These are phyloP conservation scores for Gambusia holbrooki DNA, from an alignment of 2,113 vertebrate genomes.

Conservation along the genomic window DNA sequence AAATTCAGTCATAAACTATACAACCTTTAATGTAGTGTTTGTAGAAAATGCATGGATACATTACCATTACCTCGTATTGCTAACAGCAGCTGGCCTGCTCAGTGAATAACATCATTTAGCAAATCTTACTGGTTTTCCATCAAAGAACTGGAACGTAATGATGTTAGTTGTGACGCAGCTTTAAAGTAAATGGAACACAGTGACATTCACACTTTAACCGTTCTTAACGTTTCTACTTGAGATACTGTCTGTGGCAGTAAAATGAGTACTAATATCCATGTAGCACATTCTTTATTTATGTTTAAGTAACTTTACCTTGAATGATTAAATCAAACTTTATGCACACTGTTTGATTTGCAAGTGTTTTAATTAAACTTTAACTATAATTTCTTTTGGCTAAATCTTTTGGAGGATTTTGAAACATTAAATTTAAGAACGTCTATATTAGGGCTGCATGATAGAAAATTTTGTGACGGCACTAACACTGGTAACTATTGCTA, in stretches of 20 bases:
- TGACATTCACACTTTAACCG: not conserved
- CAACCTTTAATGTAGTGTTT: not conserved
- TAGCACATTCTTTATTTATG: too few relatives aligned
- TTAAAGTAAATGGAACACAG: not conserved
- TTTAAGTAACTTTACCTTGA: not conserved
- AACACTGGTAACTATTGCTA: too few relatives aligned
- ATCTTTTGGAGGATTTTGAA: not conserved
- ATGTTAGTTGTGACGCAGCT: too few relatives aligned
- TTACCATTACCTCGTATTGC: too few relatives aligned
- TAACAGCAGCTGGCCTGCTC: too few relatives aligned
- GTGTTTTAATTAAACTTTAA: not conserved
- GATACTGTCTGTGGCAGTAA: too few relatives aligned
- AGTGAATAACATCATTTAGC: too few relatives aligned
- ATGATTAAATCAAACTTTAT: conserved; percentile 5
- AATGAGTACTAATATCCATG: too few relatives aligned
- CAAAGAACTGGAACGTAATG: too few relatives aligned
- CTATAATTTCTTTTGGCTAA: not conserved
- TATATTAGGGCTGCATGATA: not conserved
- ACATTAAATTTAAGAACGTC: not conserved
- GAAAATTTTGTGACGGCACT: too few relatives aligned
- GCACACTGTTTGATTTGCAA: conserved; percentile 1
- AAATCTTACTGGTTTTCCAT: too few relatives aligned
- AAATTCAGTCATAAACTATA: not conserved
- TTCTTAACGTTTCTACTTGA: not conserved
- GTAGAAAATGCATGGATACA: too few relatives aligned